A percentile compares a stretch with the other conserved stretches of the same genome.
These are phyloP conservation scores for Campoplex capitator DNA, from an alignment of 2,888 invertebrate species.

Conservation along the genomic window DNA sequence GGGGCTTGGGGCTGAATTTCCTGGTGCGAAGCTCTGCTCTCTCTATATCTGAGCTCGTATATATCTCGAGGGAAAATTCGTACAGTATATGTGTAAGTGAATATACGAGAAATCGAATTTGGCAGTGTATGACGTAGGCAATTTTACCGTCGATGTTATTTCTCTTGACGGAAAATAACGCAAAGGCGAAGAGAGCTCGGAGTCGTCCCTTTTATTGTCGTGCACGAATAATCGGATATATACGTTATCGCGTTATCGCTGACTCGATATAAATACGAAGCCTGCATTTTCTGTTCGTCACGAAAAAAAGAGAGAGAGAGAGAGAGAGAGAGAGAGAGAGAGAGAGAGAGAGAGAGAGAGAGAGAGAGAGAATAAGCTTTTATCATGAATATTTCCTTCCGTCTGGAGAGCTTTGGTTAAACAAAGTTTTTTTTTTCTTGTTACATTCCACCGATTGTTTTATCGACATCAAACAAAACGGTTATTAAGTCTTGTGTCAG, in stretches of 20 bases:
- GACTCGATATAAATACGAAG: conserved; percentile 35
- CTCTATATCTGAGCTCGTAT: background rate
- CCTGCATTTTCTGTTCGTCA: background rate
- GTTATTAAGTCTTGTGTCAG: conserved; percentile 11
- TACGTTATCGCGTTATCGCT: conserved; percentile 63
- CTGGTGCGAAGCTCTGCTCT: background rate
- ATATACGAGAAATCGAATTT: conserved; percentile 57
- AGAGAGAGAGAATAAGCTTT: background rate
- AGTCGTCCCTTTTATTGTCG: conserved; percentile 50
- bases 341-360: background rate
- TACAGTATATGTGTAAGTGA: background rate
- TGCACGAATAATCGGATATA: conserved; percentile 60
- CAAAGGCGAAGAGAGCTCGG: background rate
- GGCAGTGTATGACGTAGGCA: conserved; percentile 58
- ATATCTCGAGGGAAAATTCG: background rate
- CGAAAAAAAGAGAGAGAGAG: too few relatives aligned
- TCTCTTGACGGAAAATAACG: conserved; percentile 19
- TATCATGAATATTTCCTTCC: background rate
- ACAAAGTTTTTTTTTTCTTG: background rate
- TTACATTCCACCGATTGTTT: background rate
- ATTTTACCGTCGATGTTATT: conserved; percentile 47
- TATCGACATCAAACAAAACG: background rate
- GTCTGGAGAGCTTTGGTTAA: background rate
- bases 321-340: background rate
- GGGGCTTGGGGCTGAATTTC: conserved; percentile 10